Conservation (phyloP, 2,113 vertebrate genomes). For the Columbina picui region DNA sequence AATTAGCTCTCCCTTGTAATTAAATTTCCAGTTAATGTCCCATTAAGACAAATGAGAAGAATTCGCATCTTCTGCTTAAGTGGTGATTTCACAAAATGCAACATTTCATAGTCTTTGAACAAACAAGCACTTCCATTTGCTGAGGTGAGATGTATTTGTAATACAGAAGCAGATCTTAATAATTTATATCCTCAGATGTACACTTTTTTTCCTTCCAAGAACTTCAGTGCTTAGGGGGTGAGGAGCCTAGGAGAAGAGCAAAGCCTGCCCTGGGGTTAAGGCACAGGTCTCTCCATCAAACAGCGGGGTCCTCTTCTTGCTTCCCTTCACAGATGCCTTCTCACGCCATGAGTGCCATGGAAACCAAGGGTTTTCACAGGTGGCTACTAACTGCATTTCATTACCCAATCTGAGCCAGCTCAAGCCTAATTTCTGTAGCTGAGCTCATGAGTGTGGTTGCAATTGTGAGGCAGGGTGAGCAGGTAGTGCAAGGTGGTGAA, state of each 20-base stretch:
- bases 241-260: not conserved
- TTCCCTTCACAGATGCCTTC: not conserved
- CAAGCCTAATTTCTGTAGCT: not conserved
- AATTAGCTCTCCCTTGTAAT: slow-evolving; percentile 59
- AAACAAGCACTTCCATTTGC: slow-evolving; percentile 16
- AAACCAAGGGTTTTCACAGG: slow-evolving; percentile 21
- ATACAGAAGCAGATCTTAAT: not conserved
- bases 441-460: not conserved
- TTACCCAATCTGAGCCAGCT: not conserved
- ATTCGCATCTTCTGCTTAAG: not conserved
- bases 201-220: not conserved
- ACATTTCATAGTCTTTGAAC: slow-evolving; percentile 28
- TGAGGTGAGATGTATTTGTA: not conserved
- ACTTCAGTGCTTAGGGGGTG: not conserved
- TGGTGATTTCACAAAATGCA: not conserved
- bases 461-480: not conserved
- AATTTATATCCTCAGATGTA: not conserved
- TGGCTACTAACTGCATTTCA: not conserved
- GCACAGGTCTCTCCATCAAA: not conserved
- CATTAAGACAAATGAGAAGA: slow-evolving; percentile 58
- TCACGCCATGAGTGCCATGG: not conserved
- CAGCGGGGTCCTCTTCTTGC: not conserved
- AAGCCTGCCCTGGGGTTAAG: not conserved
- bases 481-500: not conserved
- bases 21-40: slow-evolving; percentile 61